These are phyloP conservation scores for Trichopoda pennipes DNA, from an alignment of 2,888 invertebrate species.

Conservation along the genomic window DNA sequence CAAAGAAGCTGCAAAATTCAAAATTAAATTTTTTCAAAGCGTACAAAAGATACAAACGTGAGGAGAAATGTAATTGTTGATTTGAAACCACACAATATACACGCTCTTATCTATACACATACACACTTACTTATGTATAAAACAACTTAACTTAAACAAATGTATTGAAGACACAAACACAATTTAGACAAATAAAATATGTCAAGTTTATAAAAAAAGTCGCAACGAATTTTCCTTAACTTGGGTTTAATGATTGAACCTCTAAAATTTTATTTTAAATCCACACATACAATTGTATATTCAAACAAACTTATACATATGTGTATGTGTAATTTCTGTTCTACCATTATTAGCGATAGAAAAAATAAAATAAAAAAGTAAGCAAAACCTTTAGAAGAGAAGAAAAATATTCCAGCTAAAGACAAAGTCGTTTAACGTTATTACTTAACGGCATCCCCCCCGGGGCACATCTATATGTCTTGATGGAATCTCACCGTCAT, in stretches of 20 bases:
- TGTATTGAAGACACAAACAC: conserved; percentile 20
- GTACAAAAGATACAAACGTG: conserved; percentile 37
- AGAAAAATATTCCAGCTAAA: too few species aligned
- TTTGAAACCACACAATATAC: conserved; percentile 4
- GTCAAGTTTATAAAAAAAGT: conserved; percentile 10
- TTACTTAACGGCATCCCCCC: too few species aligned
- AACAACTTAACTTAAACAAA: background rate
- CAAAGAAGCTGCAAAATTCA: conserved; percentile 62
- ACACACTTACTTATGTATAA: background rate
- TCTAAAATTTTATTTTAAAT: background rate
- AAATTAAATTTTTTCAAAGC: conserved; percentile 62
- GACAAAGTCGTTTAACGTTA: too few species aligned
- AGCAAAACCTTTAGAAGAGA: too few species aligned
- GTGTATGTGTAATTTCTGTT: background rate
- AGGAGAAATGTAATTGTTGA: conserved; percentile 42
- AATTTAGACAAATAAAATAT: conserved; percentile 32
- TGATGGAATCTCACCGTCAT: too few species aligned
- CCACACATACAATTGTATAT: background rate
- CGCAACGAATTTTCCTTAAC: background rate
- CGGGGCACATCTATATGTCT: too few species aligned
- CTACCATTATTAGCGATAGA: too few species aligned
- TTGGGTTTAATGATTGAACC: conserved; percentile 22
- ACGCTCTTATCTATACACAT: background rate
- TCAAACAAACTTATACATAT: background rate
- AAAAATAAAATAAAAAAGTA: too few species aligned